phyloP scores from a whole-genome alignment of 2,888 invertebrate species.

The Apodemia zela region DNA sequence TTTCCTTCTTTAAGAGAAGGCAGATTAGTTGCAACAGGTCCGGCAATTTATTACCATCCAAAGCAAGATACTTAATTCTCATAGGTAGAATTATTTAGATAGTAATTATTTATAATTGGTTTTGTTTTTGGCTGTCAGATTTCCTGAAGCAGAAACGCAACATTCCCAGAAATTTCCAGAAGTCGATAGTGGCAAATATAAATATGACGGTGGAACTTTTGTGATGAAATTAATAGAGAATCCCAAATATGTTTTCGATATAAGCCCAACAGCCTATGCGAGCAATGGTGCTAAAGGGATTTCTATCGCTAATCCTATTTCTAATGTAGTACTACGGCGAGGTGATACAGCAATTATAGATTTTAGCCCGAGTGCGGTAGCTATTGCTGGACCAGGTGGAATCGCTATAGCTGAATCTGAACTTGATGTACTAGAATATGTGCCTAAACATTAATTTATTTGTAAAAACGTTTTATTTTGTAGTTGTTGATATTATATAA shows the following conservation, averaged over 20 bases:
- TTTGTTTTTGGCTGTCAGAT: constrained; percentile 61
- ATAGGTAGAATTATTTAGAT: constrained; percentile 33
- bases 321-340: constrained; percentile 82
- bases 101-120: constrained; percentile 35
- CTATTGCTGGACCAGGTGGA: constrained; percentile 87
- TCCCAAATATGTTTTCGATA: constrained; percentile 47
- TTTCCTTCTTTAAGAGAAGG: constrained; percentile 79
- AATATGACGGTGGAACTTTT: constrained; percentile 54
- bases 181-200: constrained; percentile 45
- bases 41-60: constrained; percentile 84
- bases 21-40: constrained; percentile 86
- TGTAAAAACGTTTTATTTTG: constrained; percentile 25
- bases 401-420: constrained; percentile 88
- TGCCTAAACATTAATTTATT: constrained; percentile 38
- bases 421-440: constrained; percentile 78
- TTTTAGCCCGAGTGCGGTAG: constrained; percentile 85
- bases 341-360: constrained; percentile 82
- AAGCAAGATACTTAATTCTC: constrained; percentile 48
- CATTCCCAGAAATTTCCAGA: constrained; percentile 23
- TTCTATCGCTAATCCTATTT: constrained; percentile 85
- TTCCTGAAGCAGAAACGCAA: constrained; percentile 31
- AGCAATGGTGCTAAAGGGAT: constrained; percentile 83
- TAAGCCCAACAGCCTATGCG: constrained; percentile 85
- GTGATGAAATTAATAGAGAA: constrained; percentile 42
- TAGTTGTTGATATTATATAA: not conserved